phyloP scores from a whole-genome alignment of 2,797 vertebrate species.

The Carduelis carduelis region DNA sequence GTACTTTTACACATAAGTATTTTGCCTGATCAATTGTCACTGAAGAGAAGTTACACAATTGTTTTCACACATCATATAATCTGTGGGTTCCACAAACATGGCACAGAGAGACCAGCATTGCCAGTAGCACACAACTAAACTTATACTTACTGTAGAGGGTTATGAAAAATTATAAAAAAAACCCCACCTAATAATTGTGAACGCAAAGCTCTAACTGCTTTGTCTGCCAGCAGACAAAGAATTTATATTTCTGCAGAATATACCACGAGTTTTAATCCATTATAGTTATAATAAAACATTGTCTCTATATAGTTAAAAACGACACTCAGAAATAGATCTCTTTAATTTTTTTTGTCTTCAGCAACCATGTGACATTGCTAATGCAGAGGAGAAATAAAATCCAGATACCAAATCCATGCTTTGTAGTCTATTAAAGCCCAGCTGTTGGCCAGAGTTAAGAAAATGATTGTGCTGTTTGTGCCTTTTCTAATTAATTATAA shows the following conservation, averaged over 20 bases:
- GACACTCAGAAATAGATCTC: neutral
- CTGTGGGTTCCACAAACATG: neutral
- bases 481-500: conserved; percentile 69
- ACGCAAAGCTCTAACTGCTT: neutral
- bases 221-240: neutral
- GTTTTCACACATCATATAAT: neutral
- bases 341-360: neutral
- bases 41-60: neutral
- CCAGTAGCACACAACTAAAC: neutral
- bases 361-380: neutral
- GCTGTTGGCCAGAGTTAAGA: conserved; percentile 62
- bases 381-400: conserved; percentile 53
- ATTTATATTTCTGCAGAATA: neutral
- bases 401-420: conserved; percentile 44
- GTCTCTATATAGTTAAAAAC: conserved; percentile 22
- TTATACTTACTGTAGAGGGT: neutral
- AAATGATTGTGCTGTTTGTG: conserved; percentile 52
- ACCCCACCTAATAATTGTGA: neutral
- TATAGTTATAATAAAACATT: conserved; percentile 19
- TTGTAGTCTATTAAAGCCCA: conserved; percentile 51
- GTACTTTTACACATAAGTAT: neutral
- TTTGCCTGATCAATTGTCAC: neutral
- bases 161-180: neutral
- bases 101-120: neutral
- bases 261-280: neutral